Evolutionary conservation across 2,113 vertebrate species (phyloP).

Genomic region (Astatoreochromis straeleni): DNA sequence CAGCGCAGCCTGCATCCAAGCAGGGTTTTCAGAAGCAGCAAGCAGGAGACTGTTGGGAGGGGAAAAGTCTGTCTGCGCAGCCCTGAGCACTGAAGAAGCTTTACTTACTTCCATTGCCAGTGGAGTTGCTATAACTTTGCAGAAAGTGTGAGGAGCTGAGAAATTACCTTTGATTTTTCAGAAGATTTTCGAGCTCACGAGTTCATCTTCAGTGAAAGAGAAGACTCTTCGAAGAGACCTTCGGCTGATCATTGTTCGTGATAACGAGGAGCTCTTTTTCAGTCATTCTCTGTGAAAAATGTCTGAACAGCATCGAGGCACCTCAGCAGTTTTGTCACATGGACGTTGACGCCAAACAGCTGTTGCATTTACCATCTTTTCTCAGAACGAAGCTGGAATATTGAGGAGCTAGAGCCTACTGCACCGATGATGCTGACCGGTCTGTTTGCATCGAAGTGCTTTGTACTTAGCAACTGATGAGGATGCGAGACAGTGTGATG

Average conservation of each 20-base stretch:
- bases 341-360: constrained; percentile 35
- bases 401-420: neutral
- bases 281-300: constrained; percentile 9
- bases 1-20: neutral
- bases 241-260: neutral
- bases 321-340: constrained; percentile 1
- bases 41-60: neutral
- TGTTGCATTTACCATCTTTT: constrained; percentile 10
- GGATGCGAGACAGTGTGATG: constrained; percentile 51
- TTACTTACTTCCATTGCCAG: neutral
- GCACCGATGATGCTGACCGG: neutral
- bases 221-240: neutral
- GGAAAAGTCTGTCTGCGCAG: neutral
- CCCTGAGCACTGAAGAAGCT: neutral
- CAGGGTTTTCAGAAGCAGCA: neutral
- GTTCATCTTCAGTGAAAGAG: neutral
- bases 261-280: constrained; percentile 1
- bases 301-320: neutral
- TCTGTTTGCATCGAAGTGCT: constrained; percentile 24
- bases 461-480: constrained; percentile 58
- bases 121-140: constrained; percentile 28
- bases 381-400: neutral
- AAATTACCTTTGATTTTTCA: neutral
- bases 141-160: neutral
- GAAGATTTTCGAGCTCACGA: neutral